Evolutionary conservation across 1,140 invertebrate genomes (phyloP), one percentile per base, ranked within the genome.

Genomic region (Calosoma granatense): DNA sequence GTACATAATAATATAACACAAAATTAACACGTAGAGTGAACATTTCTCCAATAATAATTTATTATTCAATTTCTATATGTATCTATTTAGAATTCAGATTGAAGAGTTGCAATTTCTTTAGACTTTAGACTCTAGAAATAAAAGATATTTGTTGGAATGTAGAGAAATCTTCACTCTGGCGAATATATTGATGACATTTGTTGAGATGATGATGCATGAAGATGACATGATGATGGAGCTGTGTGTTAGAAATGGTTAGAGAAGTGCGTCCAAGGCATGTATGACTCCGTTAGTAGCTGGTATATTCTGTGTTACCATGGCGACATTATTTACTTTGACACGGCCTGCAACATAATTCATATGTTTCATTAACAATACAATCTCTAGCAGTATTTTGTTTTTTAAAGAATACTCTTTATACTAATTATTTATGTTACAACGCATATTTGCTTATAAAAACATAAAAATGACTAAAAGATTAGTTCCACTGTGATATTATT

Each of bases 221-320:
- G 41, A 47, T 47, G 53, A 54, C 21, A n/a, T 54, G 53, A 52
- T 22, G 2, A 20, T 54, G 53, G n/a, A 54, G 23, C 20, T 54
- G 53, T n/a, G 21, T 21, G 11, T n/a, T 22, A 54, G 12, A 52
- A 20, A 59, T 36, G 26, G 23, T 76, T 78, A 86, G 53, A 89
- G 72, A 3, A 89, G 74, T 41, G 81, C 78, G 65, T 92, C 88
- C 53, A 94, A 78, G 17, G 88, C 88, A 68, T 94, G 91, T 55
- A 93, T 85, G 26, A 93, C 89, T 59, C 90, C 90, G 72, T 93
- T 92, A 51, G 89, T 92, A 22, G 88, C 86, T 62, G 88, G 88
- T 61, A 91, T 84, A 69, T 92, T 90, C 66, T 86, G 83, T 4
- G 86, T 86, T 51, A 87, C 73, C 58, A 91, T 81, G 63, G 84